Evolutionary conservation across 37 sponge, comb jelly and placozoan genomes (phyloP).

Genomic region (Chondrilla cf. caribensis): DNA sequence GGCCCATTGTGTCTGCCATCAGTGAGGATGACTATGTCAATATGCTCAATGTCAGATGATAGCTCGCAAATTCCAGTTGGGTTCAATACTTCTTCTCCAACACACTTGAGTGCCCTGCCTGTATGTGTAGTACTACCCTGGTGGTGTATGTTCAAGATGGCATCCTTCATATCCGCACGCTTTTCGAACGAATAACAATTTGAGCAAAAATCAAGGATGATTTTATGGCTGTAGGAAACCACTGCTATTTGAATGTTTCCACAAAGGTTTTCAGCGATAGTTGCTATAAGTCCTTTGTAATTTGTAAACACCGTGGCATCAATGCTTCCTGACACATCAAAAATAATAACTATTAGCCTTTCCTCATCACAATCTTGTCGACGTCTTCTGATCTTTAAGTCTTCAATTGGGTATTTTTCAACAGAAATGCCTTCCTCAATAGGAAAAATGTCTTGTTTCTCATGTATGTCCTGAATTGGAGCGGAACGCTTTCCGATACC

Average conservation of each 20-base stretch:
- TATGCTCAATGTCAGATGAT: background rate
- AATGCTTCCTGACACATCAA: constrained; percentile 21
- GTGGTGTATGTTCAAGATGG: background rate
- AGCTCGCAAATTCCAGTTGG: constrained; percentile 27
- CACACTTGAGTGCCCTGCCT: constrained; percentile 19
- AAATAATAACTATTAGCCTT: background rate
- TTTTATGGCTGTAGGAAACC: constrained; percentile 19
- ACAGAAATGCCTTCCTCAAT: no score
- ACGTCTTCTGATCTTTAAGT: no score
- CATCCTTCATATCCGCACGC: background rate
- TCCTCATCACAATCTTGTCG: no score
- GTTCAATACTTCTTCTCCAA: constrained; percentile 6
- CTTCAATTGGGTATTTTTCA: no score
- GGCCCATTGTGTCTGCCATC: constrained; percentile 37
- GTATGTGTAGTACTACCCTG: background rate
- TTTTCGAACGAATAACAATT: no score
- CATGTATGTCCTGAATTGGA: no score
- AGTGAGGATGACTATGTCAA: constrained; percentile 34
- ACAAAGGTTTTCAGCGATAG: constrained; percentile 3
- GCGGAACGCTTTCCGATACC: no score
- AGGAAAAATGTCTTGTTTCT: no score
- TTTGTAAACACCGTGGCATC: background rate
- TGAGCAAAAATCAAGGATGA: constrained; percentile 36
- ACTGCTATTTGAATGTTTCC: constrained; percentile 4
- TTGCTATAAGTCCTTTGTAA: background rate